These are phyloP conservation scores for Lasius platythorax DNA, from an alignment of 2,888 invertebrate genomes.

Conservation along the genomic window DNA sequence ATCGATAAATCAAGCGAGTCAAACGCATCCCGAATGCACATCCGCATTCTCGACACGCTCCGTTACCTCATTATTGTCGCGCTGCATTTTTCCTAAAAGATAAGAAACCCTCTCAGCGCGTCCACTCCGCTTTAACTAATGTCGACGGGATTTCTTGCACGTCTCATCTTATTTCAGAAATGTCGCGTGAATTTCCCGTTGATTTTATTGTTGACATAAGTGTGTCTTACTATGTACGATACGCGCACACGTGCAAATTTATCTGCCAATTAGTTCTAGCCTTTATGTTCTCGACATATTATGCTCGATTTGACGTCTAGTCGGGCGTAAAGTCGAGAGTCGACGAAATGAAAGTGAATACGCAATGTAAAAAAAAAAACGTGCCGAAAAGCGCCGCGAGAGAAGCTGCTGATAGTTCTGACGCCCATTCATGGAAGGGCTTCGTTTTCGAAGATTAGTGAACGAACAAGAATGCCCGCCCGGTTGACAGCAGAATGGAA, in stretches of 20 bases:
- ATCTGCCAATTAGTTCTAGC: conserved; percentile 23
- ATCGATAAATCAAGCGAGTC: conserved; percentile 71
- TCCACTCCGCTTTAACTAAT: conserved; percentile 28
- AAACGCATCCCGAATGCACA: conserved; percentile 49
- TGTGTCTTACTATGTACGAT: background rate
- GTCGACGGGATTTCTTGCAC: conserved; percentile 17
- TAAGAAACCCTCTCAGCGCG: conserved; percentile 26
- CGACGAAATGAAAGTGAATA: conserved; percentile 71
- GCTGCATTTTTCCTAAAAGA: conserved; percentile 54
- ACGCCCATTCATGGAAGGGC: conserved; percentile 61
- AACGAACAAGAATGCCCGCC: conserved; percentile 68
- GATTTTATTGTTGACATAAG: background rate
- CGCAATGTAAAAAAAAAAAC: conserved; percentile 32
- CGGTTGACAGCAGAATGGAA: conserved; percentile 73
- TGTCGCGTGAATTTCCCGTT: conserved; percentile 5
- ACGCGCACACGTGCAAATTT: background rate
- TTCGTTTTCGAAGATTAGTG: conserved; percentile 75
- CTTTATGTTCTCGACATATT: conserved; percentile 22
- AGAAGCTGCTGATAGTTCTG: conserved; percentile 50
- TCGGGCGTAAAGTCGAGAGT: conserved; percentile 48
- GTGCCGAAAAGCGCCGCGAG: conserved; percentile 32
- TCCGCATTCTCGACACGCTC: conserved; percentile 72
- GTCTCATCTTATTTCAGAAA: conserved; percentile 24
- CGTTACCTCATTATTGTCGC: conserved; percentile 68
- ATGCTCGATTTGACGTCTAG: conserved; percentile 11